Conservation (phyloP, 2,888 invertebrate genomes). For the Apotomis betuletana region DNA sequence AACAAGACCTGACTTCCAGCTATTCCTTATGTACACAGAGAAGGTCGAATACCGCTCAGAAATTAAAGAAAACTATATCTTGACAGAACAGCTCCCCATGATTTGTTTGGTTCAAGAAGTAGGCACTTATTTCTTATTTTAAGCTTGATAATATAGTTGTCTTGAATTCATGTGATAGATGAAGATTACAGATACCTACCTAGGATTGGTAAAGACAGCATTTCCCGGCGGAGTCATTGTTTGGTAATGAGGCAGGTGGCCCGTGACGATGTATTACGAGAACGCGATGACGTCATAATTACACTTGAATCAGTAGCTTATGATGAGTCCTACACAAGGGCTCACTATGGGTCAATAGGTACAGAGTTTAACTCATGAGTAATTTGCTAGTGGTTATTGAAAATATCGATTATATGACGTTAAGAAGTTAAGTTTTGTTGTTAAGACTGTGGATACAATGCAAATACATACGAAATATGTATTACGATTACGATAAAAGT, state of each 20-base stretch:
- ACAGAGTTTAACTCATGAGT: too few species aligned
- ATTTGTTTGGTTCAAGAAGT: too few species aligned
- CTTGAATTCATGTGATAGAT: slow-evolving; percentile 4
- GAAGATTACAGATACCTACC: not conserved
- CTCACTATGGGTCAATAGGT: not conserved
- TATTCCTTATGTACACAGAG: not conserved
- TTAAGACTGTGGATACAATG: too few species aligned
- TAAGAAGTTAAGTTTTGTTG: too few species aligned
- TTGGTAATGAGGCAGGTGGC: slow-evolving; percentile 77
- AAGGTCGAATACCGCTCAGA: not conserved
- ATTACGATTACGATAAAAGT: too few species aligned
- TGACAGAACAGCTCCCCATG: not conserved
- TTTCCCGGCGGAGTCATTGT: slow-evolving; percentile 64
- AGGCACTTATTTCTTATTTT: not conserved
- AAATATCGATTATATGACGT: too few species aligned
- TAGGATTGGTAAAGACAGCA: slow-evolving; percentile 8
- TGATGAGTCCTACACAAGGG: slow-evolving; percentile 51
- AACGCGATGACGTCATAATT: slow-evolving; percentile 23
- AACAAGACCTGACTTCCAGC: not conserved
- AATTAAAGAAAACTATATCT: not conserved
- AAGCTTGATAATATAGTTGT: not conserved
- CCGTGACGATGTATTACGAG: slow-evolving; percentile 53
- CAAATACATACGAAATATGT: too few species aligned
- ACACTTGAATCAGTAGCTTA: slow-evolving; percentile 4
- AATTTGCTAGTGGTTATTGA: too few species aligned